These are phyloP conservation scores for Drosophila cognata DNA, from an alignment of 2,888 invertebrate genomes.

Conservation along the genomic window DNA sequence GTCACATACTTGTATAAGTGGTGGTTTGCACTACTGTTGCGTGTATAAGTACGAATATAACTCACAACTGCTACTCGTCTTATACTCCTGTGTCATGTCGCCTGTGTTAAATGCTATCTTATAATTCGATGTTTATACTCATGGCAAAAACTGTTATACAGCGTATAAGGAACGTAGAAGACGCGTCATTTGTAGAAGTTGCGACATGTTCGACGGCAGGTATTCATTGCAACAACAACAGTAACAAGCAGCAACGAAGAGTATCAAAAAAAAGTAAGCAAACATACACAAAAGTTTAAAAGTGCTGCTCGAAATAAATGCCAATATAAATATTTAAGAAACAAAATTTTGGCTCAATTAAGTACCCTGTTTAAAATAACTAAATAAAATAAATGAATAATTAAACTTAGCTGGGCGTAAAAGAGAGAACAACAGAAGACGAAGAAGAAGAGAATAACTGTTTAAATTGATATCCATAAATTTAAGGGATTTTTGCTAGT, in stretches of 20 bases:
- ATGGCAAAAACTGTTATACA: slow-evolving; percentile 46
- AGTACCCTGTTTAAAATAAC: background rate
- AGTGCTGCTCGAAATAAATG: background rate
- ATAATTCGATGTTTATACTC: slow-evolving; percentile 24
- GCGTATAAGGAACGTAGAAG: slow-evolving; percentile 7
- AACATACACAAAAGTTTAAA: background rate
- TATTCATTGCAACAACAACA: slow-evolving; percentile 1
- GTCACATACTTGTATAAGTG: background rate
- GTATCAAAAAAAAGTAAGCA: background rate
- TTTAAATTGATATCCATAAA: background rate
- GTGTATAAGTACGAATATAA: background rate
- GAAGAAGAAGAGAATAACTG: background rate
- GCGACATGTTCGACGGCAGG: slow-evolving; percentile 30
- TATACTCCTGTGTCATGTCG: background rate
- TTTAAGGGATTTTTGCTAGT: background rate
- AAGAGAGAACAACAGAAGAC: background rate
- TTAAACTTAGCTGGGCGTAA: background rate
- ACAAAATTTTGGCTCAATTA: slow-evolving; percentile 16
- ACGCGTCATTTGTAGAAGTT: slow-evolving; percentile 32
- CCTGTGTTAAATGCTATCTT: background rate
- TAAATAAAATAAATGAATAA: background rate
- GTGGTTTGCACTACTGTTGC: background rate
- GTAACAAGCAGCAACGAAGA: slow-evolving; percentile 1
- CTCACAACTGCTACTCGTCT: background rate
- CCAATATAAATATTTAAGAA: slow-evolving; percentile 20